Evolutionary conservation across 2,888 invertebrate species (phyloP).

Genomic region (Proisotoma minuta): DNA sequence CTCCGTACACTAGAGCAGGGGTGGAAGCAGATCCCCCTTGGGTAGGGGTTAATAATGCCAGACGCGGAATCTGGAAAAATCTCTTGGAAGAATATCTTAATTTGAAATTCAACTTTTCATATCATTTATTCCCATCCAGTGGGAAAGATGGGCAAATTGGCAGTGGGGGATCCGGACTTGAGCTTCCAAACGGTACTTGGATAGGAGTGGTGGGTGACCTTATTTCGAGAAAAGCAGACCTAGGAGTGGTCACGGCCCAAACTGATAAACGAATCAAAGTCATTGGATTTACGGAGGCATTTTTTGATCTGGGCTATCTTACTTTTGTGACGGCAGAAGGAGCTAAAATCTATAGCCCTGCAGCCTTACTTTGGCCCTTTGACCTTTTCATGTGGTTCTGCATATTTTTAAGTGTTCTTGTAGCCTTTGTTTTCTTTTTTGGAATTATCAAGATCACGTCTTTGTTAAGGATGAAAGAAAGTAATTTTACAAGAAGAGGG

Average conservation of each 20-base stretch:
- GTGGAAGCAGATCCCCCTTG: conserved; percentile 33
- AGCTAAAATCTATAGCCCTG: conserved; percentile 10
- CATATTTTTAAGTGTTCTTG: conserved; percentile 14
- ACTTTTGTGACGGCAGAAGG: conserved; percentile 33
- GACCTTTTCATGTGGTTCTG: conserved; percentile 13
- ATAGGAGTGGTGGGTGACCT: conserved; percentile 29
- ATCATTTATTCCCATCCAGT: conserved; percentile 27
- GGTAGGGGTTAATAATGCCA: conserved; percentile 22
- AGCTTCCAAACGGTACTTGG: conserved; percentile 35
- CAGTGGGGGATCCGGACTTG: conserved; percentile 32
- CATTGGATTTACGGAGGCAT: conserved; percentile 29
- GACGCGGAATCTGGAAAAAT: conserved; percentile 36
- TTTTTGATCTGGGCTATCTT: conserved; percentile 29
- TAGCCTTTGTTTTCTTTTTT: conserved; percentile 19
- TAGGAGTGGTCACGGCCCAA: conserved; percentile 22
- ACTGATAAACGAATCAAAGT: conserved; percentile 30
- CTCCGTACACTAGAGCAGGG: conserved; percentile 28
- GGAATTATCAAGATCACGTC: conserved; percentile 8
- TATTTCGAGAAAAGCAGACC: conserved; percentile 20
- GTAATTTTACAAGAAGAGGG: conserved; percentile 1
- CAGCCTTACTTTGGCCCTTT: conserved; percentile 29
- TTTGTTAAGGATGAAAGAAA: background rate
- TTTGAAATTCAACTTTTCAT: conserved; percentile 38
- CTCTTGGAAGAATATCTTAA: conserved; percentile 32
- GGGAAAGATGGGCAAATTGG: conserved; percentile 22